phyloP scores from a whole-genome alignment of 2,113 vertebrate genomes.

The Sinocyclocheilus anshuiensis region DNA sequence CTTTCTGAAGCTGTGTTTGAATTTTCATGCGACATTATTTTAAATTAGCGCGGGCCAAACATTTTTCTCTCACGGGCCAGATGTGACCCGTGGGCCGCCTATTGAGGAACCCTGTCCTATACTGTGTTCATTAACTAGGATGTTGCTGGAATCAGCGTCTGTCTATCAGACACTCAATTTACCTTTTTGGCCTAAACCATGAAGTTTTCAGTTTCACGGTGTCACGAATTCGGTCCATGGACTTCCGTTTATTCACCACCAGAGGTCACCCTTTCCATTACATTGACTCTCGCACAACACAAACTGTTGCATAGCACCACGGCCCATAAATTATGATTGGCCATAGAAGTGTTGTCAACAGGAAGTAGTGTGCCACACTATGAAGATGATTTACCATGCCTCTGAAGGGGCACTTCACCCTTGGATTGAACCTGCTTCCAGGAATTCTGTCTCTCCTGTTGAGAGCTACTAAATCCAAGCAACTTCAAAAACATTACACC shows the following conservation, averaged over 20 bases:
- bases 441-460: slow-evolving; percentile 66
- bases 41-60: too few species aligned
- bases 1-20: too few species aligned
- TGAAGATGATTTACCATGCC: slow-evolving; percentile 61
- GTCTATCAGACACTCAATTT: neutral
- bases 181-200: neutral
- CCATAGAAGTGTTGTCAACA: slow-evolving; percentile 55
- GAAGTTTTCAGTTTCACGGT: slow-evolving; percentile 22
- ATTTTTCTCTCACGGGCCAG: too few species aligned
- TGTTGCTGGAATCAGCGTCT: neutral
- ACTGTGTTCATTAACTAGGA: too few species aligned
- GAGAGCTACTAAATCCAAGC: slow-evolving; percentile 53
- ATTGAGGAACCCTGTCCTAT: too few species aligned
- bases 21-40: too few species aligned
- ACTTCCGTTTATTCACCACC: too few species aligned
- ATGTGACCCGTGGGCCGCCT: too few species aligned
- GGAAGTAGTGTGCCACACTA: slow-evolving; percentile 56
- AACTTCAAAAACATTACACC: neutral
- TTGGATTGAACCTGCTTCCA: slow-evolving; percentile 64
- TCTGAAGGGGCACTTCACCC: slow-evolving; percentile 59
- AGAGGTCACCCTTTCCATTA: too few species aligned
- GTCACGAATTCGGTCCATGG: too few species aligned
- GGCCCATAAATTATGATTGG: slow-evolving; percentile 50
- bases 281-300: too few species aligned
- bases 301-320: too few species aligned